Percentiles rank a stretch among this genome's conserved stretches.
phyloP scores from a whole-genome alignment of 2,888 invertebrate genomes.

The Tolmerus cingulatus region DNA sequence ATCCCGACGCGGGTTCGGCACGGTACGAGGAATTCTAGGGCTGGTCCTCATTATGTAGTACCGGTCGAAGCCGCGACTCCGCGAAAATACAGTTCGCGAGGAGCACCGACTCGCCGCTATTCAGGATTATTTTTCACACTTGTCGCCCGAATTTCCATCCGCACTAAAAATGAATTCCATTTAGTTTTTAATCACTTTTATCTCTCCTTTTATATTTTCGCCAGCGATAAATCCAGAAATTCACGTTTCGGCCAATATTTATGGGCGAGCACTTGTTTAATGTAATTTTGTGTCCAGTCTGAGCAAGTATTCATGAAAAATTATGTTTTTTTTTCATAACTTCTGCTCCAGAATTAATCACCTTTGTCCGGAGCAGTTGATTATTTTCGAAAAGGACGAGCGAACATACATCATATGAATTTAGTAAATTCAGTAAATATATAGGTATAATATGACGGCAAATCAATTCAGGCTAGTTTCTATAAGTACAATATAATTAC shows the following conservation, averaged over 20 bases:
- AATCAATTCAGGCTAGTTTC: no score
- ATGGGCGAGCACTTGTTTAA: neutral
- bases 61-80: neutral
- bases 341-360: neutral
- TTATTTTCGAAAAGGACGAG: neutral
- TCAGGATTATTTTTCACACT: neutral
- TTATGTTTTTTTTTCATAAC: neutral
- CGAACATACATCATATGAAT: neutral
- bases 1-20: neutral
- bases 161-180: conserved; percentile 9
- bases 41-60: neutral
- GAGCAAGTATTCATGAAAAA: neutral
- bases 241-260: neutral
- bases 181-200: conserved; percentile 21
- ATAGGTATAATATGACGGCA: neutral
- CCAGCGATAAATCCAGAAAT: neutral
- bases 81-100: neutral
- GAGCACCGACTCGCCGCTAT: neutral
- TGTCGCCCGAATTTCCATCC: neutral
- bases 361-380: neutral
- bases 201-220: neutral
- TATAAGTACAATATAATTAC: no score
- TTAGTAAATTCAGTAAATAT: neutral
- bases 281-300: neutral
- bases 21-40: neutral